Conservation (phyloP, 2,797 vertebrate genomes). For the Selene dorsalis region DNA sequence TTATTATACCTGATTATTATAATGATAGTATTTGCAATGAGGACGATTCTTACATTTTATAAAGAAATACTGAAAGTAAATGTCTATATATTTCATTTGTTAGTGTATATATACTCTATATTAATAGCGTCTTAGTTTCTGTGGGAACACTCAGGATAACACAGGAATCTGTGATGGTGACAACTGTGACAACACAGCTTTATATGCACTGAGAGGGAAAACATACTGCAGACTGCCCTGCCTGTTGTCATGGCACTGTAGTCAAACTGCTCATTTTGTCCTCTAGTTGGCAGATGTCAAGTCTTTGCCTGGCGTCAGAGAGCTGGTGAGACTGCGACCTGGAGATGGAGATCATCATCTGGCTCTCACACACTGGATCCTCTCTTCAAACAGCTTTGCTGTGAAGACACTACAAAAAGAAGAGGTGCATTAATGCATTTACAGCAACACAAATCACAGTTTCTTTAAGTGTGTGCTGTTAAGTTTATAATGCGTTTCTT, state of each 20-base stretch:
- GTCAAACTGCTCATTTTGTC: constrained; percentile 1
- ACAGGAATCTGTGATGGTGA: background rate
- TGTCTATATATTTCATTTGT: no score
- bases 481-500: constrained; percentile 6
- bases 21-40: no score
- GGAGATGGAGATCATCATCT: constrained; percentile 84
- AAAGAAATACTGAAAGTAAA: no score
- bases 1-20: no score
- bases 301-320: constrained; percentile 89
- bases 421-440: constrained; percentile 80
- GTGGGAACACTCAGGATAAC: background rate
- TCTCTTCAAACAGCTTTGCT: constrained; percentile 92
- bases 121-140: background rate
- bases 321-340: constrained; percentile 85
- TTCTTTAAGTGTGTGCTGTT: background rate
- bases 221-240: background rate
- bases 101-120: background rate
- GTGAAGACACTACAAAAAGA: constrained; percentile 91
- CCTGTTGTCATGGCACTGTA: background rate
- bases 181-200: background rate
- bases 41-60: no score
- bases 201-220: background rate
- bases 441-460: background rate
- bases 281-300: constrained; percentile 89
- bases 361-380: constrained; percentile 93